Base-by-base conservation (phyloP, 2,797 vertebrate genomes). In the Gallinago solitaria region DNA sequence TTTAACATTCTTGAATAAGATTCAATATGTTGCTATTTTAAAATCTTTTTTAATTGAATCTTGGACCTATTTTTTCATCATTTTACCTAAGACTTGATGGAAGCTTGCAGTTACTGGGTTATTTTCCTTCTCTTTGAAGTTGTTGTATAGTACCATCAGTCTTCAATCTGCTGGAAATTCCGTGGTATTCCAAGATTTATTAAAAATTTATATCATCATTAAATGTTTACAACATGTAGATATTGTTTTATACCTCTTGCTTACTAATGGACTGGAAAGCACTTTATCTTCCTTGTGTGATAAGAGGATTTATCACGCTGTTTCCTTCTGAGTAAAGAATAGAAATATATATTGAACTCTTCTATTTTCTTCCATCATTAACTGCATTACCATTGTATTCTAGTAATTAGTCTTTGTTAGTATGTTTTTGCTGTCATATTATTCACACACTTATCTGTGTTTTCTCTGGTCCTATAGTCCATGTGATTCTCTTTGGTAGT, bases 191-290 rank as follows among this genome's bases (percentile, higher is more conserved):
- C 60, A 90, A 85, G 68, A 78, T 78, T 75, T 95, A 80, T 90
- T 88, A 88, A 87, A 90, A 83, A 71, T 83, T 6, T 75, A 57
- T 88, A 20, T 54, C 4, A 32, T 75, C 73, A 78, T 83, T 81
- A 81, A 90, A 91, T 81, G 84, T 71, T 96, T 95, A 70, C 60
- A 80, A 56, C 14, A 13, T 32, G 16, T 69, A 86, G 57, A 25
- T 93, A 68, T 60, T 78, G 27, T 83, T 87, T 93, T 80, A 86
- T 90, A 68, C 20, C 23, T 75, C 56, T 89, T 87, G 35, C 60
- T 93, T 61, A 13, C 79, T 90, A 96, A 90, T 93, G 76, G 65
- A 57, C 73, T 91, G 61, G 20, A 89, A 83, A 91, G 51, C 33
- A 54, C 27, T 87, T 95, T 80, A 61, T 75, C 76, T 67, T 80